Evolutionary conservation across 2,797 vertebrate genomes (phyloP).

Genomic region (Clarias fuscus): DNA sequence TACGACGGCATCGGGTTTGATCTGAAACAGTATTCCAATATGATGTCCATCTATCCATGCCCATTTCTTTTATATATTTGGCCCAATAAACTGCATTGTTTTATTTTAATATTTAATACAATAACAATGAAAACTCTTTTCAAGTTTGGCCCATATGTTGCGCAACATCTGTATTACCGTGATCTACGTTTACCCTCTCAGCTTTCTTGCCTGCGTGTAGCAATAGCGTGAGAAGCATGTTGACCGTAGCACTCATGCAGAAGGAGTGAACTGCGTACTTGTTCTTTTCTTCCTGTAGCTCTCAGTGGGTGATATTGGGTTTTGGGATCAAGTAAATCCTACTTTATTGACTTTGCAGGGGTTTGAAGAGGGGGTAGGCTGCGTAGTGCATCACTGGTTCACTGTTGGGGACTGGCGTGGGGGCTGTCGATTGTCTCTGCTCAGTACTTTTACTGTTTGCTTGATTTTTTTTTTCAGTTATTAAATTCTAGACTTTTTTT

Average conservation of each 20-base stretch:
- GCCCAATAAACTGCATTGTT: background rate
- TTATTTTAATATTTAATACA: background rate
- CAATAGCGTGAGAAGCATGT: constrained; percentile 41
- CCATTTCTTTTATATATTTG: background rate
- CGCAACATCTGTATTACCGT: background rate
- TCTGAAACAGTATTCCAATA: background rate
- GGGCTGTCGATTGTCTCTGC: constrained; percentile 57
- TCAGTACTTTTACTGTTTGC: constrained; percentile 45
- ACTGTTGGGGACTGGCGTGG: constrained; percentile 47
- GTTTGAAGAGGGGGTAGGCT: constrained; percentile 61
- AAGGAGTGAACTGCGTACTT: constrained; percentile 38
- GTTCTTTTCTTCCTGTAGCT: constrained; percentile 43
- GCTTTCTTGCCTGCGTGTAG: background rate
- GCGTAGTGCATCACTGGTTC: constrained; percentile 50
- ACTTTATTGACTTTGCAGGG: constrained; percentile 66
- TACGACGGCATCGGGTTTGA: background rate
- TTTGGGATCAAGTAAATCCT: constrained; percentile 59
- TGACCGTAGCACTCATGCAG: constrained; percentile 31
- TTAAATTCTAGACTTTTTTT: background rate
- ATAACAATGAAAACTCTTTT: background rate
- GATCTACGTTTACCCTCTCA: background rate
- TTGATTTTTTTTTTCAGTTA: constrained; percentile 9
- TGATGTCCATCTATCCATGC: background rate
- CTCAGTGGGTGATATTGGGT: constrained; percentile 44
- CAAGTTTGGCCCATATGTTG: background rate